Evolutionary conservation across 2,797 vertebrate species (phyloP), one percentile per base, ranked within the genome.

Genomic region (Melanotaenia trifasciata): DNA sequence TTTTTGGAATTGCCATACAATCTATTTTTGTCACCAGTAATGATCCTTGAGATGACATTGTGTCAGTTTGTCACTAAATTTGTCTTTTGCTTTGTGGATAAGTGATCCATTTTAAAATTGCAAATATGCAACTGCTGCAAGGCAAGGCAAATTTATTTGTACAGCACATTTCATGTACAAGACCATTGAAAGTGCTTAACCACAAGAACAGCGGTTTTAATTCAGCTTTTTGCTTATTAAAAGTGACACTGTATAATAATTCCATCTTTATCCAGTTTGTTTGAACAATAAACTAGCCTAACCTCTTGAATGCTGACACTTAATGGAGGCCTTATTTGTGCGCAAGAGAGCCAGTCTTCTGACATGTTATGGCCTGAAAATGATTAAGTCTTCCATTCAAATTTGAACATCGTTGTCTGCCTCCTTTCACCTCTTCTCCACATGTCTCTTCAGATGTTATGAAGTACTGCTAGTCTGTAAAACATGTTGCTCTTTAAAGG

Each of bases 401-500:
- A 62, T 79, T 45, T 69, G 40, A 24, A 65, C 60, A 6, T n/a
- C 18, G 35, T 20, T 35, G 10, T 22, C 5, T 1, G 22, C 12
- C 26, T 30, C 63, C 26, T 63, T 22, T 56, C 20, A 60, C 67
- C 54, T 58, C 51, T 5, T 33, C 30, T 65, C 47, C 18, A 62
- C 18, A 54, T 28, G 58, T 62, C 78, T 75, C 35, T 62, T 58
- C 73, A 66, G 67, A 76, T 54, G 11, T 87, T 88, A 81, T 78
- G 72, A 79, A 82, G 85, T 79, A 4, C 76, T 24, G 35, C 0
- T 26, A 93, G 87, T 92, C 90, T 91, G 78, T 92, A 90, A 93
- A 93, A 88, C 84, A 76, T 71, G 87, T 79, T 51, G 54, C 76
- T 83, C 87, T 90, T 90, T 91, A 89, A 90, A 91, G 86, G 84